Evolutionary conservation across 2,797 vertebrate genomes (phyloP), one percentile per base, ranked within the genome.

Genomic region (Aselliscus stoliczkanus): DNA sequence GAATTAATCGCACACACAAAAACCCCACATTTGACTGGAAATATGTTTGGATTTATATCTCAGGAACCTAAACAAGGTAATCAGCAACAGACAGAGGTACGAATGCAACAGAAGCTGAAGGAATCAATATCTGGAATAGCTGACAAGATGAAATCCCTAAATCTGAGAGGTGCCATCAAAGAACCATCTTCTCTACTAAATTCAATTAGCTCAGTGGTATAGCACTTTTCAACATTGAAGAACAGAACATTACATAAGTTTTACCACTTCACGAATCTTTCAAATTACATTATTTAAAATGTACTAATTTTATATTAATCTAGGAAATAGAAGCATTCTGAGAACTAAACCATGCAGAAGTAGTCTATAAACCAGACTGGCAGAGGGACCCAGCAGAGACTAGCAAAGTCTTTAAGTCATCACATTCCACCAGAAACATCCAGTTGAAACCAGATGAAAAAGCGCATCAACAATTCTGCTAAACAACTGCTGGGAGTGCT

Each of bases 401-500:
- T 31, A 80, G 47, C 72, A 97, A 97, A 97, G 83, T 50, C 94
- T 95, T 44, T 70, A 95, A 50, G 96, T 98, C 98, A 97, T 98
- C 98, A 98, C 98, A 98, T 98, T 98, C 97, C 98, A 97, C 72
- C 97, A 97, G 98, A 98, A 98, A 96, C 44, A 84, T 90, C 97
- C 88, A 97, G 87, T 69, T 82, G 77, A 98, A 95, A 87, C 96
- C 92, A 97, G 67, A 69, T 73, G 93, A 96, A 95, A 98, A 94
- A 90, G 96, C 92, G 84, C 81, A 97, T 93, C 62, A 56, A 64
- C 95, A 91, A 50, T 50, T 17, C 21, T 95, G 50, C 87, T 42
- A 8, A 60, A 82, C 92, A 92, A 62, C 83, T 76, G 76, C 97
- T 91, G 34, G 92, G 88, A 94, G 58, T 85, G 88, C 97, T 50